phyloP scores from a whole-genome alignment of 2,113 vertebrate genomes.

The Nibea coibor region DNA sequence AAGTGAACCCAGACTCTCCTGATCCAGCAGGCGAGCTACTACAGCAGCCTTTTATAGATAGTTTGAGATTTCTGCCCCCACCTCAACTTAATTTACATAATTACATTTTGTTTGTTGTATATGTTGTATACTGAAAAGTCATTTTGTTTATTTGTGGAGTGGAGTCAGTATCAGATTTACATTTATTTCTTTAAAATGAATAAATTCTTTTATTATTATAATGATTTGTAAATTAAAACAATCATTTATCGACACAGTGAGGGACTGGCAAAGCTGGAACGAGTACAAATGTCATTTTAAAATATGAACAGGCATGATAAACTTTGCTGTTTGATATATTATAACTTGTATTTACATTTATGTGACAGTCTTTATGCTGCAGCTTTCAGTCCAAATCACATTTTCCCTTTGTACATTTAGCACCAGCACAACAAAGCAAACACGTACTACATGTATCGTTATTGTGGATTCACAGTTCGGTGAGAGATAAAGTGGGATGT shows the following conservation, averaged over 20 bases:
- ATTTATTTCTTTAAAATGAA: background rate
- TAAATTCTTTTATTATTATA: background rate
- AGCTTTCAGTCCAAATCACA: background rate
- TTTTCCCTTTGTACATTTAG: background rate
- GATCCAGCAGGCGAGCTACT: too few species aligned
- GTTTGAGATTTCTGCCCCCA: too few species aligned
- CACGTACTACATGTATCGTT: too few species aligned
- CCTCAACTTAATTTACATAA: too few species aligned
- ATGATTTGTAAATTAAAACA: too few species aligned
- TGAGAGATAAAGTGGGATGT: slow-evolving; percentile 17
- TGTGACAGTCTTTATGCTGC: background rate
- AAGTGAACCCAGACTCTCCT: too few species aligned
- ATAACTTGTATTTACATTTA: background rate
- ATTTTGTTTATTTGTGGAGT: background rate
- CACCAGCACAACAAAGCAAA: background rate
- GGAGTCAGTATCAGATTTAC: background rate
- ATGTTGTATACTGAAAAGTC: too few species aligned
- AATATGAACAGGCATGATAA: background rate
- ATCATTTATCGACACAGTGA: background rate
- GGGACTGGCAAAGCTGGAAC: background rate
- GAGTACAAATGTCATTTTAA: background rate
- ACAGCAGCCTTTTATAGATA: too few species aligned
- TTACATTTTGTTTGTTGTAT: too few species aligned
- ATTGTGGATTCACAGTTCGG: background rate
- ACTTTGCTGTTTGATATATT: background rate